These are phyloP conservation scores for Limnephilus rhombicus DNA, from an alignment of 2,888 invertebrate genomes.

Conservation along the genomic window DNA sequence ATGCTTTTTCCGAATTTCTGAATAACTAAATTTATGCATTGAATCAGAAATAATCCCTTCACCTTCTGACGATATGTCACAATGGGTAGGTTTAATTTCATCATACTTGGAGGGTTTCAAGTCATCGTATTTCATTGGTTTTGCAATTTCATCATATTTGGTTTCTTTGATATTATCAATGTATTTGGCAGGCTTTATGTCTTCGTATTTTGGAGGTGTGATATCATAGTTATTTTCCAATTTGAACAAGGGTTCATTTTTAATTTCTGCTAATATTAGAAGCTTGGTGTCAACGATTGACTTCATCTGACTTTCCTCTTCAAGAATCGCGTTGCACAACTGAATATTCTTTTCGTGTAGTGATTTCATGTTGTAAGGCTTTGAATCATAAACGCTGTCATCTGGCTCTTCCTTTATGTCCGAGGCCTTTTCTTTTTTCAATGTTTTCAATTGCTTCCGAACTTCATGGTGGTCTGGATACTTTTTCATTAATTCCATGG, in stretches of 20 bases:
- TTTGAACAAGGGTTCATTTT: conserved; percentile 57
- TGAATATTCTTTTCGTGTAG: conserved; percentile 40
- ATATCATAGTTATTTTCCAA: conserved; percentile 38
- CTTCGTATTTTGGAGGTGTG: conserved; percentile 51
- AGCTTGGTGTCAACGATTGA: conserved; percentile 40
- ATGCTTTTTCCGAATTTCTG: conserved; percentile 85
- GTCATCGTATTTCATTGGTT: conserved; percentile 56
- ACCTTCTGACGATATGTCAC: conserved; percentile 76
- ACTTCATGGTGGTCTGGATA: conserved; percentile 71
- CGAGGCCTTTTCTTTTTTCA: conserved; percentile 67
- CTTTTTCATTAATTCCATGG: conserved; percentile 73
- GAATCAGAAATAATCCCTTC: conserved; percentile 73
- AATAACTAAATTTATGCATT: conserved; percentile 69
- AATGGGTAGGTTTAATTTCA: conserved; percentile 66
- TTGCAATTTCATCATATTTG: conserved; percentile 45
- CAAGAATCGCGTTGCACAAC: conserved; percentile 39
- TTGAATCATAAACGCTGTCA: conserved; percentile 60
- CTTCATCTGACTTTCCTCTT: conserved; percentile 52
- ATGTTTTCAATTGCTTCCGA: conserved; percentile 69
- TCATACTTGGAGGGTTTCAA: conserved; percentile 66
- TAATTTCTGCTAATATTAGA: conserved; percentile 51
- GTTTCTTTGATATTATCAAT: conserved; percentile 44
- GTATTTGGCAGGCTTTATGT: conserved; percentile 50
- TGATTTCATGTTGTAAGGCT: conserved; percentile 65
- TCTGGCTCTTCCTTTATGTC: conserved; percentile 64